Evolutionary conservation across 2,113 vertebrate genomes (phyloP), one percentile per base, ranked within the genome.

Genomic region (Thomomys bottae): DNA sequence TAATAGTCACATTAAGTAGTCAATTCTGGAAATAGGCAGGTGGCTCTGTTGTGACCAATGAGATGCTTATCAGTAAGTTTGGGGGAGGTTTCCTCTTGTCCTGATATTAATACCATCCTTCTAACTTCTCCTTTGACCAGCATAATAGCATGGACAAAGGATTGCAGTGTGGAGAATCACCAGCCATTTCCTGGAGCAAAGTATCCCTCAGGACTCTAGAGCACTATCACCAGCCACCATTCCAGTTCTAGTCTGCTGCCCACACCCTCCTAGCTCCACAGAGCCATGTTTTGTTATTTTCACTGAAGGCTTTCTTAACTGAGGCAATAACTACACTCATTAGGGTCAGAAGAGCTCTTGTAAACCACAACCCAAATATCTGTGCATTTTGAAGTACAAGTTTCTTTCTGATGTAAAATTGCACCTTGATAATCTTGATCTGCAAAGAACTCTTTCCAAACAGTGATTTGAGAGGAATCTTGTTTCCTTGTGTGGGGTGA

Each of bases 201-300:
- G 30, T 9, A 6, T 15, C 36, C 40, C 4, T n/a, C 21, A 28
- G 66, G 18, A 42, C 36, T 2, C 40, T 4, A 38, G 21, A 61
- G 20, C 71, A 21, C 34, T 24, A 23, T 59, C 6, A 17, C 9
- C 42, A 63, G 42, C 36, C 49, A n/a, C 6, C 28, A 12, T 1
- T 1, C 3, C 17, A 21, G 42, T 28, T 17, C 26, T 15, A 1
- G 2, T 0, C 24, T 18, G 2, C n/a, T 18, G 63, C 6, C 14
- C 57, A 34, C 21, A 2, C 1, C 12, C 6, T 45, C 15, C 8
- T 24, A 21, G 17, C 21, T 5, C 0, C 10, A 30, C 36, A 28
- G 45, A 61, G 3, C 9, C 6, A 24, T 4, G 40, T 8, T 83
- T 72, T 11, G 17, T 54, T 7, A 28, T 68, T 71, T 61, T 40